Evolutionary conservation across 2,888 invertebrate genomes (phyloP).

Genomic region (Tachystola acroxantha): DNA sequence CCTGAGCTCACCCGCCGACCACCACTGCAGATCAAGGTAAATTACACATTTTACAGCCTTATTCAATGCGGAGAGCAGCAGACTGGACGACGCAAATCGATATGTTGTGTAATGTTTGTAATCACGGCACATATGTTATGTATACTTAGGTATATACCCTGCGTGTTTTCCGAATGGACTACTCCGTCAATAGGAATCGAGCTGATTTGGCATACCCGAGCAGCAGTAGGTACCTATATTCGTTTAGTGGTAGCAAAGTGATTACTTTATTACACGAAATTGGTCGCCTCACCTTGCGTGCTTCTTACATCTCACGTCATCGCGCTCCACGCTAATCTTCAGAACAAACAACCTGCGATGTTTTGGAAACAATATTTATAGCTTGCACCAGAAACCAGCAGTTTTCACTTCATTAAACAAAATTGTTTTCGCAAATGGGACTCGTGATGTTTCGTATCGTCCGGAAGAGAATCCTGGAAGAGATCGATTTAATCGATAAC

Average conservation of each 20-base stretch:
- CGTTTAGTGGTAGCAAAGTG: conserved; percentile 11
- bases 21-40: conserved; percentile 38
- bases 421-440: no score
- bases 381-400: not conserved
- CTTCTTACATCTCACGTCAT: conserved; percentile 51
- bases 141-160: conserved; percentile 18
- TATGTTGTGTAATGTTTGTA: conserved; percentile 52
- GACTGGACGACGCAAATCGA: conserved; percentile 24
- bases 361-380: conserved; percentile 7
- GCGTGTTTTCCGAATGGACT: conserved; percentile 24
- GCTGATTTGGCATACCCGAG: conserved; percentile 10
- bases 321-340: conserved; percentile 44
- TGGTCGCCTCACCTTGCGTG: conserved; percentile 50
- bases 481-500: no score
- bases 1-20: conserved; percentile 13
- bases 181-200: conserved; percentile 14
- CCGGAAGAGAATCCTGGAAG: no score
- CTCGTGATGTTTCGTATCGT: no score
- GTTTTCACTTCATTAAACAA: not conserved
- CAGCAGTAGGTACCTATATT: no score
- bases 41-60: conserved; percentile 13
- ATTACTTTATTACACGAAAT: conserved; percentile 41
- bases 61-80: conserved; percentile 7
- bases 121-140: conserved; percentile 33
- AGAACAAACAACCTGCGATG: conserved; percentile 39